Percentiles rank a stretch among this genome's conserved stretches.
These are phyloP conservation scores for Platyscapa corneri DNA, from an alignment of 1,140 invertebrate genomes.

Conservation along the genomic window DNA sequence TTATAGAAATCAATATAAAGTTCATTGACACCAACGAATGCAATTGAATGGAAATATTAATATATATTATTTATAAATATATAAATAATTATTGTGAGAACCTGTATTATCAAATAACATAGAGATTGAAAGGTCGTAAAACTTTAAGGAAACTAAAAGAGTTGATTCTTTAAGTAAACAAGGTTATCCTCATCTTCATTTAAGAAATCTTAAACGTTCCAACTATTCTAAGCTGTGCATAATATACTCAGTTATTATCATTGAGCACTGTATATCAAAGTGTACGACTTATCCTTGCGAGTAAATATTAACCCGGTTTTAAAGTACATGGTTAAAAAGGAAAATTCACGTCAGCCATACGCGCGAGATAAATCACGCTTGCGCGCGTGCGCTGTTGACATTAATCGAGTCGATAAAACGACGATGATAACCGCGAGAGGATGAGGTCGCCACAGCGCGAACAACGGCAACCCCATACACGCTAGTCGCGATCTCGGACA, in stretches of 20 bases:
- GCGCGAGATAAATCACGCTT: neutral
- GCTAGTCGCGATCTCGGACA: too few relatives aligned
- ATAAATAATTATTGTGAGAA: too few relatives aligned
- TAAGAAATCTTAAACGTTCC: neutral
- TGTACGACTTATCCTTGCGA: neutral
- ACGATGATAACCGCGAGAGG: neutral
- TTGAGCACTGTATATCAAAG: neutral
- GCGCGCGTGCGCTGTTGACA: neutral
- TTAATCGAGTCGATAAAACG: constrained; percentile 5
- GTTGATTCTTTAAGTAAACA: neutral
- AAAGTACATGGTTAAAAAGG: neutral
- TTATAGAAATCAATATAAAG: neutral
- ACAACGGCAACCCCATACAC: neutral
- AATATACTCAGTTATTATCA: neutral
- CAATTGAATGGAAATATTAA: too few relatives aligned
- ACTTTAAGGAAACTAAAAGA: too few relatives aligned
- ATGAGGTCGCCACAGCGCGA: neutral
- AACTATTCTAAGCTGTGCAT: neutral
- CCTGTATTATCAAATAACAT: too few relatives aligned
- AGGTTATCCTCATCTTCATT: neutral
- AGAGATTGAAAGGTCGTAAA: too few relatives aligned
- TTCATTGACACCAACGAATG: neutral
- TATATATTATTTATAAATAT: too few relatives aligned
- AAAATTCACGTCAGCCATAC: neutral
- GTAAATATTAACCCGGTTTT: neutral